Evolutionary conservation across 2,797 vertebrate genomes (phyloP).

Genomic region (Heliangelus exortis): DNA sequence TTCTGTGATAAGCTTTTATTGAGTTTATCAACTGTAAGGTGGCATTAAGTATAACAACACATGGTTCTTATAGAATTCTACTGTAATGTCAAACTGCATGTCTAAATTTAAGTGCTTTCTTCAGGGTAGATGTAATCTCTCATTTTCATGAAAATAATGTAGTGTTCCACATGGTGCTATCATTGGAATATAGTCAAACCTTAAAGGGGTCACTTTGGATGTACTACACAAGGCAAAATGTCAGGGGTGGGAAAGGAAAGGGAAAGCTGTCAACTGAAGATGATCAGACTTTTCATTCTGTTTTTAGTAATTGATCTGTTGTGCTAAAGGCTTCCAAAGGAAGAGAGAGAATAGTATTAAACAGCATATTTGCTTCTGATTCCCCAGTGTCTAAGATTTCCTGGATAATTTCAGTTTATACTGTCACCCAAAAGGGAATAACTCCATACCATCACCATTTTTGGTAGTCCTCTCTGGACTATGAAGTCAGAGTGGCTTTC

Average conservation of each 20-base stretch:
- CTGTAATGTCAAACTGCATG: neutral
- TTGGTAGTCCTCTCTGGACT: neutral
- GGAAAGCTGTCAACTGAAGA: neutral
- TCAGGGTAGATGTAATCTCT: neutral
- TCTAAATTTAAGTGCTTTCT: neutral
- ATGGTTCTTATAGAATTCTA: neutral
- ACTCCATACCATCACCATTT: neutral
- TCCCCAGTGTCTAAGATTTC: neutral
- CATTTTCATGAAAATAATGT: neutral
- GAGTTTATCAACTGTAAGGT: slow-evolving; percentile 12
- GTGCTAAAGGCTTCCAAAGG: neutral
- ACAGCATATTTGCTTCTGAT: neutral
- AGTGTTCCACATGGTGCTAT: neutral
- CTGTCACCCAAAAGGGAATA: neutral
- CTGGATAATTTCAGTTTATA: neutral
- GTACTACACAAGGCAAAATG: neutral
- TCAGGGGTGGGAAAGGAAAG: neutral
- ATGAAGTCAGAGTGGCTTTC: neutral
- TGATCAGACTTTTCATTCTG: neutral
- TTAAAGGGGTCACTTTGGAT: neutral
- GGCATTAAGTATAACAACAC: neutral
- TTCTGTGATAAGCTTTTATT: slow-evolving; percentile 3
- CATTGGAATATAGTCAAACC: neutral
- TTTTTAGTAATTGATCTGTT: neutral
- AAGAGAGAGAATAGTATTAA: neutral